These are phyloP conservation scores for Alentia gelatinosa DNA, from an alignment of 2,888 invertebrate genomes.

Conservation along the genomic window DNA sequence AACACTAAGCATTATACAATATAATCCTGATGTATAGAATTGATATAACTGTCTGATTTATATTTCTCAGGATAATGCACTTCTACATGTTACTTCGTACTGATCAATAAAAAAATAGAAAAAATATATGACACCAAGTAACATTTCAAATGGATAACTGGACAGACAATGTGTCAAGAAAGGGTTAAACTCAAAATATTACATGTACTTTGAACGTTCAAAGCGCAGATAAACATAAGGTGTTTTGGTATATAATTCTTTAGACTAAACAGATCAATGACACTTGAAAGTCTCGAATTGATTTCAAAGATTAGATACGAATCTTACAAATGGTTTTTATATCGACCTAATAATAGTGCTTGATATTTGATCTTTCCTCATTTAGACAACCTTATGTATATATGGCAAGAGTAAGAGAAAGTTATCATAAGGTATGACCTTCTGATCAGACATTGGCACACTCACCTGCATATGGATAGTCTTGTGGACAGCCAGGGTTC, in stretches of 20 bases:
- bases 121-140: no score
- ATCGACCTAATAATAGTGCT: not conserved
- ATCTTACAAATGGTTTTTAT: not conserved
- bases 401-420: not conserved
- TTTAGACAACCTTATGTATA: not conserved
- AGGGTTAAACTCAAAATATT: no score
- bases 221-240: not conserved
- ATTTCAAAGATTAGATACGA: not conserved
- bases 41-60: no score
- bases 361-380: not conserved
- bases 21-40: no score
- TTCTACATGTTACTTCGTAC: no score
- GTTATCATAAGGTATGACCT: not conserved
- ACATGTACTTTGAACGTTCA: no score
- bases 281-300: not conserved
- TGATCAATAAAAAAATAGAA: no score
- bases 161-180: no score
- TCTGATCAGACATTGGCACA: not conserved
- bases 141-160: no score
- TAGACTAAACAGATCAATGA: not conserved
- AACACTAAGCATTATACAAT: no score
- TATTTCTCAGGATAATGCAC: no score
- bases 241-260: not conserved
- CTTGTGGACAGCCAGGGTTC: conserved; percentile 97
- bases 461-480: conserved; percentile 86